These are phyloP conservation scores for Erebia aethiops DNA, from an alignment of 2,888 invertebrate species.

Conservation along the genomic window DNA sequence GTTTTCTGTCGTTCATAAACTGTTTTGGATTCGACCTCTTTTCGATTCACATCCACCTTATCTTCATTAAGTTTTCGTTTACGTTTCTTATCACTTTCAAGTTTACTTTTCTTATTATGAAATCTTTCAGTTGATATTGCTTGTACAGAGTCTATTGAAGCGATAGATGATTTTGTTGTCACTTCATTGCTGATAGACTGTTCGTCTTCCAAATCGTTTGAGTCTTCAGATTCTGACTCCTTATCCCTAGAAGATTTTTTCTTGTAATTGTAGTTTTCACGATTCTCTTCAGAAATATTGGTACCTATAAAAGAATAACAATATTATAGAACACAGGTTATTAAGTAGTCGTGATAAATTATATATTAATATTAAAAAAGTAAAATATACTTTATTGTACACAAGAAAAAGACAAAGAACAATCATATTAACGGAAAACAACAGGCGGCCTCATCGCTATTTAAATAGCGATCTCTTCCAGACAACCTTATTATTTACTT, in stretches of 20 bases:
- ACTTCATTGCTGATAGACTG: not conserved
- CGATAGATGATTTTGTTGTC: not conserved
- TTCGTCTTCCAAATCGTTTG: not conserved
- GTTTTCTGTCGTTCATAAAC: not conserved
- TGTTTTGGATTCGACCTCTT: not conserved
- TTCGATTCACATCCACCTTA: not conserved
- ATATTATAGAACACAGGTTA: too few relatives aligned
- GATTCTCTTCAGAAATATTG: conserved; percentile 46
- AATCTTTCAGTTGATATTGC: not conserved
- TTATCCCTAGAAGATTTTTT: conserved; percentile 10
- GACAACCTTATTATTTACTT: too few relatives aligned
- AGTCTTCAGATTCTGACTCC: conserved; percentile 10
- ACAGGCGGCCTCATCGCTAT: too few relatives aligned
- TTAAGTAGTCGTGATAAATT: too few relatives aligned
- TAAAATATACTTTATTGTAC: too few relatives aligned
- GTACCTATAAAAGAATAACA: not conserved
- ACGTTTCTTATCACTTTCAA: not conserved
- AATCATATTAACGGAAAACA: too few relatives aligned
- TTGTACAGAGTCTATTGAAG: conserved; percentile 3
- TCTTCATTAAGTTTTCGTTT: not conserved
- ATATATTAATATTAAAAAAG: too few relatives aligned
- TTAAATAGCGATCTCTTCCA: too few relatives aligned
- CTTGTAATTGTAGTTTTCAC: conserved; percentile 33
- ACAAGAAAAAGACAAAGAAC: too few relatives aligned
- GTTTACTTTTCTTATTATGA: not conserved